Conservation (phyloP, 1,140 invertebrate genomes). For the Caenorhabditis elegans region WBcel235 BX284605.5:6156501-6157000, state of each 20-base stretch:
- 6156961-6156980: not conserved
- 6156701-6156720: not conserved
- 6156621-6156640: not conserved
- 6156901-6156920: slow-evolving; percentile 2
- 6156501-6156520: not conserved
- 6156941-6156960: not conserved
- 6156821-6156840: not conserved
- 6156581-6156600: not conserved
- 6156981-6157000: not conserved
- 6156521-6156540: not conserved
- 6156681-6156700: slow-evolving; percentile 4
- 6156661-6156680: not conserved
- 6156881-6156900: not conserved
- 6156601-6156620: not conserved
- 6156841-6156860: not conserved
- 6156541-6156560: not conserved
- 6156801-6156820: not conserved
- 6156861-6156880: not conserved
- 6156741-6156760: not conserved
- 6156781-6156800: not conserved
- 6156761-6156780: slow-evolving; percentile 3
- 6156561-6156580: not conserved
- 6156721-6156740: not conserved
- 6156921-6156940: not conserved
- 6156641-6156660: not conserved